phyloP scores from a whole-genome alignment of 2,888 invertebrate genomes.

The Volucella inanis region DNA sequence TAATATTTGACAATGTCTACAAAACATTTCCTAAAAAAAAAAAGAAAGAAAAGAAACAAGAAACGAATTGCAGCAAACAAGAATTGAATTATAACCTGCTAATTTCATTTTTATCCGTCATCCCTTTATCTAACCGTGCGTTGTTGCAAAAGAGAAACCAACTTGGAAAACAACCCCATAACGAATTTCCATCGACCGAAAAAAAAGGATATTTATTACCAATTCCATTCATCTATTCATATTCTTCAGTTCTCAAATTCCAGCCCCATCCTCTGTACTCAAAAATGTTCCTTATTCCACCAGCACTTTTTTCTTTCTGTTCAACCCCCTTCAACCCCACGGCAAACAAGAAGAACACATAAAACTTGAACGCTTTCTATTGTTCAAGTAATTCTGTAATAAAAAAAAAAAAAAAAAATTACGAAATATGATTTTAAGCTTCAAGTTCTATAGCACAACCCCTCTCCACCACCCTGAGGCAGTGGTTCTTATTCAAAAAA shows the following conservation, averaged over 20 bases:
- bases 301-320: constrained; percentile 7
- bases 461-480: not conserved
- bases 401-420: constrained; percentile 26
- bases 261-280: constrained; percentile 25
- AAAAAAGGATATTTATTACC: constrained; percentile 72
- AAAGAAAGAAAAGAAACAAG: not conserved
- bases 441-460: not conserved
- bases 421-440: constrained; percentile 60
- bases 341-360: constrained; percentile 12
- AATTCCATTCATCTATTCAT: constrained; percentile 59
- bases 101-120: constrained; percentile 58
- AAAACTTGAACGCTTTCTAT: constrained; percentile 32
- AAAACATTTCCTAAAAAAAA: constrained; percentile 3
- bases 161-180: constrained; percentile 13
- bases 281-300: constrained; percentile 54
- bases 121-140: constrained; percentile 20
- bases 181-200: constrained; percentile 15
- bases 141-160: not conserved
- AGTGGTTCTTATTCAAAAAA: constrained; percentile 50
- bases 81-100: constrained; percentile 73
- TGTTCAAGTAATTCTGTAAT: constrained; percentile 45
- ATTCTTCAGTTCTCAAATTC: constrained; percentile 61
- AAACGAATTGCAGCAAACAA: constrained; percentile 39
- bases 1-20: constrained; percentile 62
- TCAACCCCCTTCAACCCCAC: not conserved